Conservation (phyloP, 2,113 vertebrate species). For the Prietella phreatophila region DNA sequence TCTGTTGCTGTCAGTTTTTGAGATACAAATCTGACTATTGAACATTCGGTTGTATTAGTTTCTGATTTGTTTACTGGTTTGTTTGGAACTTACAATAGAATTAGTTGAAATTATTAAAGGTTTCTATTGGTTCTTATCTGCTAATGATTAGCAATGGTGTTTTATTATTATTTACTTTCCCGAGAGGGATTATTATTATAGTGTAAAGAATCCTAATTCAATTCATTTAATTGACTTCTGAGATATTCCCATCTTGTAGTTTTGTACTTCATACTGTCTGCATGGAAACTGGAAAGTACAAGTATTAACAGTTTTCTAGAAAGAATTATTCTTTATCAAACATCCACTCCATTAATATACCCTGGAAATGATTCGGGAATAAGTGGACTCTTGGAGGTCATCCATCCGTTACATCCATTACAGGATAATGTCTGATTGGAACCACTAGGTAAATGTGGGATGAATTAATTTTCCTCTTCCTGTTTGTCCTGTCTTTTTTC, state of each 20-base stretch:
- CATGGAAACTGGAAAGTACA: background rate
- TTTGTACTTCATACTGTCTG: background rate
- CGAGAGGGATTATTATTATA: background rate
- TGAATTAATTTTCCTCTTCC: background rate
- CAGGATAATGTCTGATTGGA: conserved; percentile 3
- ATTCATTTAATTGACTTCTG: background rate
- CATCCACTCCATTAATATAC: background rate
- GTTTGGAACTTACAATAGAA: background rate
- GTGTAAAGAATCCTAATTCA: background rate
- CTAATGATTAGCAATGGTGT: background rate
- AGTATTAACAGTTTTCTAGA: background rate
- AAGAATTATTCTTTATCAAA: conserved; percentile 14
- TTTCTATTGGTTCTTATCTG: too few species aligned
- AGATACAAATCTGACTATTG: background rate
- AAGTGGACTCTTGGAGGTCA: conserved; percentile 10
- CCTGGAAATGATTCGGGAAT: conserved; percentile 5
- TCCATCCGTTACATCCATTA: conserved; percentile 13
- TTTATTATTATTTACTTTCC: background rate
- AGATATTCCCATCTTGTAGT: background rate
- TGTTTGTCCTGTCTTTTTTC: background rate
- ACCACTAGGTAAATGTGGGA: background rate
- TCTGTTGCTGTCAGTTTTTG: background rate
- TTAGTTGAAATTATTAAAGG: background rate
- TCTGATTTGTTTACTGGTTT: background rate
- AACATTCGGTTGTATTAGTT: background rate